A percentile compares a stretch with the other conserved stretches of the same genome.
phyloP scores from a whole-genome alignment of 2,888 invertebrate species.

The Sinotaia quadrata region DNA sequence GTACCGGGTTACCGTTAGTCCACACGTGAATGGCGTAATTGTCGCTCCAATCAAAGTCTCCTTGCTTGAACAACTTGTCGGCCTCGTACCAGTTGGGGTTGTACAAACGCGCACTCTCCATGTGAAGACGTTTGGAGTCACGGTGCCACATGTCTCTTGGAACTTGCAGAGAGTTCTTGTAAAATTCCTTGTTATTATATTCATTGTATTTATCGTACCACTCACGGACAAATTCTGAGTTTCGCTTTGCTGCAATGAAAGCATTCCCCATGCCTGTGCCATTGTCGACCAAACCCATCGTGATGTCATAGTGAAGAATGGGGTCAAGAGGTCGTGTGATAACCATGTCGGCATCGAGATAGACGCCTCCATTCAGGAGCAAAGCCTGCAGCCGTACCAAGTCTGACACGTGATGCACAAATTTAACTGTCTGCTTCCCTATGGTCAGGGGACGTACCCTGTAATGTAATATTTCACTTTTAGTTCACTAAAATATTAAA shows the following conservation, averaged over 20 bases:
- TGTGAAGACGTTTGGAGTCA: constrained; percentile 31
- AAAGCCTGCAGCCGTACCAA: constrained; percentile 40
- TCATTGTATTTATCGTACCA: constrained; percentile 37
- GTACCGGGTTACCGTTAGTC: constrained; percentile 35
- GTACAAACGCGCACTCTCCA: constrained; percentile 36
- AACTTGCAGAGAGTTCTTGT: constrained; percentile 36
- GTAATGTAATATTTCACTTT: no score
- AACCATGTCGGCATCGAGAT: constrained; percentile 43
- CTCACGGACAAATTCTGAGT: constrained; percentile 33
- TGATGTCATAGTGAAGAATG: constrained; percentile 33
- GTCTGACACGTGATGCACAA: constrained; percentile 39
- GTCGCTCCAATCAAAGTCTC: constrained; percentile 38
- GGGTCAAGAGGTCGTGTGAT: constrained; percentile 34
- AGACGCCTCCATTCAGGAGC: constrained; percentile 43
- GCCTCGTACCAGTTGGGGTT: constrained; percentile 42
- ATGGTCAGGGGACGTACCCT: no score
- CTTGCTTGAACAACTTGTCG: constrained; percentile 33
- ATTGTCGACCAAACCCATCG: constrained; percentile 39
- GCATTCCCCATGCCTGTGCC: constrained; percentile 43
- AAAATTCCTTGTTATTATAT: constrained; percentile 32
- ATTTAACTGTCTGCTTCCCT: no score
- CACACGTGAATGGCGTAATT: constrained; percentile 42
- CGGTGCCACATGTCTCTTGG: constrained; percentile 32
- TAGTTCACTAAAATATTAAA: no score
- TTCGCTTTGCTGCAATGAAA: constrained; percentile 33